Conservation (phyloP, 2,797 vertebrate genomes). For the Pogonophryne albipinna region DNA sequence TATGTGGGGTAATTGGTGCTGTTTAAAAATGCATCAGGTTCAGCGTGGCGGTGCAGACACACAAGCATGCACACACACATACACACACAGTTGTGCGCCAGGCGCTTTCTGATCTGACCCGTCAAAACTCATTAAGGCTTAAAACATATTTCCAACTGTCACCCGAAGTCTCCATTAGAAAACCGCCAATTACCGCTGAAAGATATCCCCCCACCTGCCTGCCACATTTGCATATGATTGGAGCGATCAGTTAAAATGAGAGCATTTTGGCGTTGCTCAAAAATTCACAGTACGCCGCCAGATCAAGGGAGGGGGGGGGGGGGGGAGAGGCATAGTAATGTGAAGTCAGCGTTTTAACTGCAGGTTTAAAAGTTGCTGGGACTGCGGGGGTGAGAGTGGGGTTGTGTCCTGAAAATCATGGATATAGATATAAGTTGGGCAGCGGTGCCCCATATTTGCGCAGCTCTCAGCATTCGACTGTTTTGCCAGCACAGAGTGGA, state of each 20-base stretch:
- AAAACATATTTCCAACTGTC: slow-evolving; percentile 87
- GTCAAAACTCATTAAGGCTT: slow-evolving; percentile 87
- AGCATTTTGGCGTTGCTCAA: slow-evolving; percentile 80
- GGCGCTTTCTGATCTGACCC: slow-evolving; percentile 83
- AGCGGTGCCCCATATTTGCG: slow-evolving; percentile 50
- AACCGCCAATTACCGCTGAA: slow-evolving; percentile 85
- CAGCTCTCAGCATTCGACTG: slow-evolving; percentile 57
- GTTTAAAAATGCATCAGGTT: slow-evolving; percentile 88
- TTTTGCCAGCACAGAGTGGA: slow-evolving; percentile 71
- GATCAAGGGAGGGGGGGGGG: slow-evolving; percentile 67
- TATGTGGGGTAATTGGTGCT: slow-evolving; percentile 86
- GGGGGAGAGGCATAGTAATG: slow-evolving; percentile 65
- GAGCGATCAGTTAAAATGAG: slow-evolving; percentile 85
- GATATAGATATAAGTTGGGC: slow-evolving; percentile 65
- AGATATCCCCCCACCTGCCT: slow-evolving; percentile 83
- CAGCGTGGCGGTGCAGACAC: slow-evolving; percentile 44
- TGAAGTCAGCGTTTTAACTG: slow-evolving; percentile 83
- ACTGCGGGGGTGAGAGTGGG: slow-evolving; percentile 71
- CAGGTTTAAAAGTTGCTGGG: slow-evolving; percentile 79
- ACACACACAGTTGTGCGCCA: slow-evolving; percentile 51
- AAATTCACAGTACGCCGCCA: slow-evolving; percentile 81
- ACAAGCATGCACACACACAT: slow-evolving; percentile 30
- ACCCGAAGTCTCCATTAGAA: slow-evolving; percentile 87
- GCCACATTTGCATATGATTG: slow-evolving; percentile 87
- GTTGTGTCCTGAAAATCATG: slow-evolving; percentile 68